Base-by-base conservation (phyloP, 2,888 invertebrate genomes). In the Prenolepis imparis region DNA sequence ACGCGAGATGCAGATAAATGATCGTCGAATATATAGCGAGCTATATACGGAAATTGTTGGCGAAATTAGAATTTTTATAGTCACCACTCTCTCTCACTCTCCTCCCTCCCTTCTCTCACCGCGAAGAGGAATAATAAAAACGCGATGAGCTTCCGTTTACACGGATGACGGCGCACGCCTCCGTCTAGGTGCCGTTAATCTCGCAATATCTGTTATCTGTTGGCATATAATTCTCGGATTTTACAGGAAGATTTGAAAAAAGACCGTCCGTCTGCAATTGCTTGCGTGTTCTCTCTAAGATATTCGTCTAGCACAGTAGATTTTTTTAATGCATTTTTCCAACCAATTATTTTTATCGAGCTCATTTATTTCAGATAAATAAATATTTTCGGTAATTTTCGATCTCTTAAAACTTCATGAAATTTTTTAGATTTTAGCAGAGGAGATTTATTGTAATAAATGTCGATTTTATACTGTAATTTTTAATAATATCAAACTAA, bases 1-100 rank as follows among this genome's bases (percentile, higher is more conserved):
- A 70, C 52, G 78, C 80, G 63, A 74, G 82, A 82, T 67, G 66
- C 41, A 86, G 87, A 88, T 86, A 88, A 87, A 87, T 67, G 67
- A 77, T 55, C 64, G 59, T 64, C 61, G 81, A 77, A 87, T 87
- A 85, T 87, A 78, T 83, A 74, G 83, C 78, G 64, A 64, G 74
- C 61, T 73, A n/a, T 28, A 67, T 28, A 67, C 57, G 82, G 83
- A 83, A 80, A 83, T 64, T 72, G 87, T 80, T 82, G 67, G 84
- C 87, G 83, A 87, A 88, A 88, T 88, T 88, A 88, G 87, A 88
- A 88, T 88, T 87, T 87, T 88, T 88, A 88, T 84, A 86, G 74
- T 72, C 72, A 83, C 84, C 86, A 82, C 78, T 12, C 18, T 18
- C 48, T 1, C 1, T 12, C 67, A 66, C 63, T n/a, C 28, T 28